These are phyloP conservation scores for Apodemus speciosus DNA, from an alignment of 2,113 vertebrate genomes.

Conservation along the genomic window DNA sequence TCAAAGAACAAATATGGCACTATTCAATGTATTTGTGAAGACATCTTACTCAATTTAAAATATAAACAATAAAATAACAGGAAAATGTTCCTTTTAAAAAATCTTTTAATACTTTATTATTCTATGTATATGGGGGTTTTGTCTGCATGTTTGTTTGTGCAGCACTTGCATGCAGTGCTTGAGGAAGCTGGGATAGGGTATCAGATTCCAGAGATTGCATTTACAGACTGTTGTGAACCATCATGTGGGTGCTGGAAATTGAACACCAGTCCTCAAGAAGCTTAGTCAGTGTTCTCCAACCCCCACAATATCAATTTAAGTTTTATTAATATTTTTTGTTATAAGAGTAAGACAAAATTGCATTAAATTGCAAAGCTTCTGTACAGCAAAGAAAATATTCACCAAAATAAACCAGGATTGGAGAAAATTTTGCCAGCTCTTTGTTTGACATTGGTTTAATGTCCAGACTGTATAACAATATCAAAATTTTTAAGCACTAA, in stretches of 20 bases:
- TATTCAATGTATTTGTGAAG: conserved; percentile 22
- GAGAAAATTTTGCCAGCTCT: background rate
- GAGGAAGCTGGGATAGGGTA: background rate
- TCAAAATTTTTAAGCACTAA: background rate
- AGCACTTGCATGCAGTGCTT: background rate
- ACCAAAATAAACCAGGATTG: background rate
- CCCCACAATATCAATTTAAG: background rate
- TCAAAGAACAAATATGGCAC: conserved; percentile 29
- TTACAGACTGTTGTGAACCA: background rate
- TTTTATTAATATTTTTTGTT: conserved; percentile 34
- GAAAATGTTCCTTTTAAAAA: conserved; percentile 14
- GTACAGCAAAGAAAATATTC: background rate
- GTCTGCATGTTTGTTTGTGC: background rate
- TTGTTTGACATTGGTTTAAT: background rate
- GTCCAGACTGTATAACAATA: background rate
- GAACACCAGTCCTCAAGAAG: background rate
- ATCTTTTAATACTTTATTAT: background rate
- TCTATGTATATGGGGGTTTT: background rate
- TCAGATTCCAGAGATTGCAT: background rate
- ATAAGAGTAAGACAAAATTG: background rate
- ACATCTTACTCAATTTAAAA: conserved; percentile 39
- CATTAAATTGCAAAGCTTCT: background rate
- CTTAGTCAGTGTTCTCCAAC: background rate
- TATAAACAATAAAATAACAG: conserved; percentile 30
- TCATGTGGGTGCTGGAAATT: background rate